Evolutionary conservation across 1,140 invertebrate species (phyloP), one percentile per base, ranked within the genome.

Genomic region (Scaptomyza graminum): DNA sequence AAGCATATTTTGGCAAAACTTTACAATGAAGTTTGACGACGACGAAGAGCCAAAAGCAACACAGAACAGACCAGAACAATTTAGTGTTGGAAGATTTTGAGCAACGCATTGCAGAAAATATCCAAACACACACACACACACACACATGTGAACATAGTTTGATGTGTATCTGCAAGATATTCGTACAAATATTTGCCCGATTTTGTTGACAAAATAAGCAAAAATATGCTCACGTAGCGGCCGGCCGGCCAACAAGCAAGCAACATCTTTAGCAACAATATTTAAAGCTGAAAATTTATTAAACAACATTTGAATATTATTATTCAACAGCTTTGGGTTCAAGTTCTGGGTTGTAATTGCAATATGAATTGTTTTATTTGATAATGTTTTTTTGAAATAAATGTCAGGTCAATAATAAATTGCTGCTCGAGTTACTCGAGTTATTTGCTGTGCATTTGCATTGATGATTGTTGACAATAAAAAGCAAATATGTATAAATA

Each of bases 381-480:
- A 51, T 67, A 60, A 76, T n/a, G n/a, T n/a, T 73, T 81, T 80
- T 34, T 34, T 34, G 7, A 52, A 39, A 57, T 63, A 60, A 50
- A 47, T 59, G 59, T 8, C 51, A 12, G 54, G 49, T 60, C 39
- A 60, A 66, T 68, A 60, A 66, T 68, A 81, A 87, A 77, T 75
- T 54, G 65, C 51, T 46, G 50, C 28, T 68, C 64, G 57, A 60
- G 13, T 69, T 63, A 31, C 55, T 60, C 64, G 34, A 63, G 52
- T 44, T 70, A 70, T 79, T 82, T 87, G 65, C 64, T 69, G 62
- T 72, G 73, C 61, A 88, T 88, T 83, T 76, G 65, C 71, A 83
- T 87, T 88, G 82, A 88, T 87, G 82, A 88, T 83, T 87, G 79
- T 87, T 88, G 83, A 88, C 83, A 83, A 83, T 88, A 66, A 76